Evolutionary conservation across 2,888 invertebrate genomes (phyloP), one percentile per base, ranked within the genome.

Genomic region (Microplitis deprimator): DNA sequence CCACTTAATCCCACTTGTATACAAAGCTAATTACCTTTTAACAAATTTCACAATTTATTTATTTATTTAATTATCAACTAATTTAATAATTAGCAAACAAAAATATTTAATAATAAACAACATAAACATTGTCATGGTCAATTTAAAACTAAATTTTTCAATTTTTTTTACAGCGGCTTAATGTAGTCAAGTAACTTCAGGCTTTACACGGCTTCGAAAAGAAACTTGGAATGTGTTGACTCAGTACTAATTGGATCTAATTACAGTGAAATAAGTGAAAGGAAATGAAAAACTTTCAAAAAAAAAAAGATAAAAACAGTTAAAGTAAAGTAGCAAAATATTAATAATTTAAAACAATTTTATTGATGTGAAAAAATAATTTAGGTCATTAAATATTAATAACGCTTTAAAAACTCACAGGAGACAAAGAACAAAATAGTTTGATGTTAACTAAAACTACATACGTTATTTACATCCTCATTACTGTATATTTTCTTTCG

Each of bases 81-180:
- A 3, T 29, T 3, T 13, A 13, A 5, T 5, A 13, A 50, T 50
- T 50, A 50, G 50, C 50, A 50, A 50, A 13, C 50, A 50, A 50
- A 50, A 13, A 38, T 5, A 13, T 6, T 38, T 8, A 67, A 10
- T 10, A 38, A n/a, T 68, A 5, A 68, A 40, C 7, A 68, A 68
- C 13, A 41, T 41, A 41, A 20, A 69, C 41, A 62, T 70, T 75
- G 70, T 75, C 75, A 75, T 75, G 75, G 75, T 75, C 50, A 65
- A 64, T 69, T 29, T 75, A 20, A 17, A 73, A 20, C 50, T 62
- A 29, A 40, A 50, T 16, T 70, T 17, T n/a, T 39, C 62, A 64
- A 50, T 50, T 50, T 13, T 13, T 50, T 50, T 4, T 64, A n/a
- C 29, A 39, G 20, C 41, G 62, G 7, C 17, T 13, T 64, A 64